Percentiles rank a stretch among this genome's conserved stretches.
Conservation (phyloP, 2,113 vertebrate genomes). For the Stigmatopora nigra region DNA sequence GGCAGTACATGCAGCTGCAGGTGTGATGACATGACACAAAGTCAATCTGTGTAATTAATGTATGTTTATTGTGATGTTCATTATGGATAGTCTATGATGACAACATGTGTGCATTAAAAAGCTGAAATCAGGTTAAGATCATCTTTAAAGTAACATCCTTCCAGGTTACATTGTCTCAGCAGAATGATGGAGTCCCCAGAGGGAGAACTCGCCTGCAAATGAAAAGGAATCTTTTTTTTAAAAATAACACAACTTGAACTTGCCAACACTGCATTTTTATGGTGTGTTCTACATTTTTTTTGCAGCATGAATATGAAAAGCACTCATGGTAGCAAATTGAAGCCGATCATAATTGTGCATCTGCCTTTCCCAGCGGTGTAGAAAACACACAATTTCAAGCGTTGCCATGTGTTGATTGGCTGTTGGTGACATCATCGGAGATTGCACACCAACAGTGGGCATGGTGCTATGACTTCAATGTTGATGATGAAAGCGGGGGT, state of each 20-base stretch:
- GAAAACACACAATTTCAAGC: slow-evolving; percentile 41
- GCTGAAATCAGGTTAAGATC: no score
- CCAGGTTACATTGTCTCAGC: neutral
- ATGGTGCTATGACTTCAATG: slow-evolving; percentile 73
- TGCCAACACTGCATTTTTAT: neutral
- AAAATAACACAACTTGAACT: neutral
- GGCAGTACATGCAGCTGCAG: no score
- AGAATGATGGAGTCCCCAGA: neutral
- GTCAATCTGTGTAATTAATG: no score
- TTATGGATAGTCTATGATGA: no score
- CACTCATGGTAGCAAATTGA: slow-evolving; percentile 25
- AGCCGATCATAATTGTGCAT: slow-evolving; percentile 53
- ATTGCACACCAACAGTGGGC: slow-evolving; percentile 61
- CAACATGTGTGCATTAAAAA: no score
- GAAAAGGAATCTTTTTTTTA: neutral
- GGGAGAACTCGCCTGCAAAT: neutral
- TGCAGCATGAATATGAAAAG: slow-evolving; percentile 15
- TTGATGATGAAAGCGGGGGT: slow-evolving; percentile 58
- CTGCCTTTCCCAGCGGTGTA: slow-evolving; percentile 50
- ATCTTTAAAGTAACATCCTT: no score
- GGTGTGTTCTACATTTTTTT: no score
- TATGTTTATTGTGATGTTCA: no score
- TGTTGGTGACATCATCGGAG: slow-evolving; percentile 71
- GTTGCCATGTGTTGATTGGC: slow-evolving; percentile 68
- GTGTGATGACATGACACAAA: no score